Evolutionary conservation across 2,888 invertebrate species (phyloP).

Genomic region (Temnothorax ravouxi): DNA sequence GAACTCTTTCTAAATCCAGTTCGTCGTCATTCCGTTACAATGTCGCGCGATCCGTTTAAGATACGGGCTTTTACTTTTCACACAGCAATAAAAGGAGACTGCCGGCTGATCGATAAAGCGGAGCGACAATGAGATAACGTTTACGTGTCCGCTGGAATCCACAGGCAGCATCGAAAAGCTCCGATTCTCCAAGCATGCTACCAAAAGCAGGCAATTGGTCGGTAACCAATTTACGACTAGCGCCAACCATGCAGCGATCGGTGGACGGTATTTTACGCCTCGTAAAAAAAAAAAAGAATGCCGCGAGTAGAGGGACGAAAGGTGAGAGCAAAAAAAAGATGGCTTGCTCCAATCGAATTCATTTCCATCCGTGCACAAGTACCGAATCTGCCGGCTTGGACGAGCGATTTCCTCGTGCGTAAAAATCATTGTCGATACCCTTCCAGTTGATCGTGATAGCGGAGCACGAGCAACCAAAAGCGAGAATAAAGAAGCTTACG

Average conservation of each 20-base stretch:
- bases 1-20: constrained; percentile 12
- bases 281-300: constrained; percentile 54
- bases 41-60: constrained; percentile 40
- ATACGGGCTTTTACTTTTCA: constrained; percentile 54
- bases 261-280: constrained; percentile 65
- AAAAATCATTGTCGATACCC: constrained; percentile 69
- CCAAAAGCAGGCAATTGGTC: constrained; percentile 40
- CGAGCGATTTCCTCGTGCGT: constrained; percentile 64
- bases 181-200: constrained; percentile 56
- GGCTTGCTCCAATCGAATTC: constrained; percentile 65
- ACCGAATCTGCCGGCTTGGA: constrained; percentile 67
- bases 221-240: constrained; percentile 71
- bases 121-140: constrained; percentile 62
- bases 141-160: constrained; percentile 60
- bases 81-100: constrained; percentile 33
- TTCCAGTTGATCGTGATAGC: constrained; percentile 54
- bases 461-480: constrained; percentile 52
- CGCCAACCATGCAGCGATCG: constrained; percentile 51
- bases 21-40: background rate
- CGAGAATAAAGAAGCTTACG: constrained; percentile 48
- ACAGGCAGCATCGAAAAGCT: constrained; percentile 57
- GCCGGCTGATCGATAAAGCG: constrained; percentile 53
- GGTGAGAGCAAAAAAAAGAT: constrained; percentile 53
- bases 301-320: constrained; percentile 32
- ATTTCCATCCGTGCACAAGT: constrained; percentile 65